Percentiles rank a stretch among this genome's conserved stretches.
These are phyloP conservation scores for Falco novaeseelandiae DNA, from an alignment of 2,797 vertebrate genomes.

Conservation along the genomic window DNA sequence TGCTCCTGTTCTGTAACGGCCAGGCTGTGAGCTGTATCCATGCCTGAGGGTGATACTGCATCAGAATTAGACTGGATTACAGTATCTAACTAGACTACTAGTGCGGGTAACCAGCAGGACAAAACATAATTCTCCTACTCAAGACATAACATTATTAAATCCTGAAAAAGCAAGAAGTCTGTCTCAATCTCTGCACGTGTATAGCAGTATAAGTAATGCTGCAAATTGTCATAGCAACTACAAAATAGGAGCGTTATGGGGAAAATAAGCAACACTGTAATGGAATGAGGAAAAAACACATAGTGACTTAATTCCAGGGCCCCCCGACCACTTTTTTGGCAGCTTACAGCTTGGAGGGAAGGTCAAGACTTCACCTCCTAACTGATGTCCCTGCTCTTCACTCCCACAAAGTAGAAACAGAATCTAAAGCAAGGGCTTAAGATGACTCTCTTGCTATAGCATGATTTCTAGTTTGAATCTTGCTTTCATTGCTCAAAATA, in stretches of 20 bases:
- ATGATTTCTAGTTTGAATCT: not conserved
- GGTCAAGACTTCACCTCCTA: not conserved
- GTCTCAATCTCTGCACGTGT: not conserved
- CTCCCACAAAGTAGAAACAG: not conserved
- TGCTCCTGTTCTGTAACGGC: not conserved
- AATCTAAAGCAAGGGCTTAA: not conserved
- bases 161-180: not conserved
- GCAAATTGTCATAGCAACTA: conserved; percentile 37
- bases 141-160: not conserved
- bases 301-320: not conserved
- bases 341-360: not conserved
- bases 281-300: not conserved
- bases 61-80: not conserved
- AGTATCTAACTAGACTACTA: not conserved
- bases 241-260: not conserved
- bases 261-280: conserved; percentile 10
- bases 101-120: not conserved
- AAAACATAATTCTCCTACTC: not conserved
- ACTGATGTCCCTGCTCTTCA: not conserved
- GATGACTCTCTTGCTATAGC: not conserved
- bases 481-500: not conserved
- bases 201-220: not conserved
- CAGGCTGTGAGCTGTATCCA: not conserved
- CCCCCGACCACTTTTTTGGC: not conserved
- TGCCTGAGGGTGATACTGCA: not conserved